Base-by-base conservation (phyloP, 2,113 vertebrate species). In the Corvus moneduloides region DNA sequence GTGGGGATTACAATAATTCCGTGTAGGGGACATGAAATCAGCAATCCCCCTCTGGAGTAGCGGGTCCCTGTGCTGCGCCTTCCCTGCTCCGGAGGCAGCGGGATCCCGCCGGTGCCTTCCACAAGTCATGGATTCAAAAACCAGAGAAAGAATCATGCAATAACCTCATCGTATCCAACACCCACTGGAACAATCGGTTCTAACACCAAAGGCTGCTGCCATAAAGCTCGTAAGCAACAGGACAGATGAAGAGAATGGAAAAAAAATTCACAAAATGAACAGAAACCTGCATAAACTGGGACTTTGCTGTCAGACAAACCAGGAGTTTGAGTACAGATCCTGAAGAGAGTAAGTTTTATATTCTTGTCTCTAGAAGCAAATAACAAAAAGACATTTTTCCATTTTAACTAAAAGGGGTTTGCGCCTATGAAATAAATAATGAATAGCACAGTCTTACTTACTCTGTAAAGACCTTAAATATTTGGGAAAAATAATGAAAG, bases 51-150 rank as follows among this genome's bases (percentile, higher is more conserved):
- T 10, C 17, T 7, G 2, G 10, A 67, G 39, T 30, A 64, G 62
- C 3, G 1, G 59, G 10, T 26, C 19, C 48, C 64, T 28, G 55
- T 3, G 59, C 51, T 39, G 46, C 0, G 6, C 44, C 8, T 3
- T 24, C 48, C 56, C 67, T 35, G 59, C 44, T 32, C 64, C 1
- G 1, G 6, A 14, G n/a, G 6, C 71, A 24, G 27, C 0, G 0
- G 61, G 28, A 24, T 43, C 62, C n/a, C 0, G 0, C 44, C 2
- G 15, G 54, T 1, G 13, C 64, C 55, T 44, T 12, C 44, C 33
- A 15, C 37, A 16, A 30, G 26, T 3, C 82, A 51, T 0, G 1
- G 16, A 28, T 5, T 26, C 7, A 37, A 80, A 71, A 49, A 23
- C 10, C 15, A 18, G 8, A 46, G 17, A 32, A 41, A 75, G 78